phyloP scores from a whole-genome alignment of 2,888 invertebrate genomes.

The Cybosia mesomella region DNA sequence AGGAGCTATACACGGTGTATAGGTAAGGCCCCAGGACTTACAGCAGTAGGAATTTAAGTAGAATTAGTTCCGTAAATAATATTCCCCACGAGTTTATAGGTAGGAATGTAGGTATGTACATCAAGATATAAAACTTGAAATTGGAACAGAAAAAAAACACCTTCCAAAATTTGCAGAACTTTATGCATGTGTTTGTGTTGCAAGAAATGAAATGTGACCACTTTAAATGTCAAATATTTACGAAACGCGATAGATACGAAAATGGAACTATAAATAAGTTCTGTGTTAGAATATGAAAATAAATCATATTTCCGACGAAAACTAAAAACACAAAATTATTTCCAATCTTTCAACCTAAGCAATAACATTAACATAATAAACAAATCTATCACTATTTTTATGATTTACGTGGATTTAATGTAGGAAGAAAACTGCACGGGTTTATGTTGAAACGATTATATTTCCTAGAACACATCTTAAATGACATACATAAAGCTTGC shows the following conservation, averaged over 20 bases:
- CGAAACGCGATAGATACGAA: background rate
- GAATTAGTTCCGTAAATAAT: too few relatives aligned
- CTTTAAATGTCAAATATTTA: background rate
- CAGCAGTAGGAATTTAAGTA: too few relatives aligned
- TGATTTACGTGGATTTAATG: slow-evolving; percentile 39
- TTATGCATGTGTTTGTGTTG: background rate
- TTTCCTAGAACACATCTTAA: slow-evolving; percentile 49
- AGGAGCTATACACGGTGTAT: too few relatives aligned
- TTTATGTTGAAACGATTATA: slow-evolving; percentile 46
- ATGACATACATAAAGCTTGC: slow-evolving; percentile 47
- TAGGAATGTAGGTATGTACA: background rate
- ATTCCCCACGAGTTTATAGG: too few relatives aligned
- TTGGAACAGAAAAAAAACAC: background rate
- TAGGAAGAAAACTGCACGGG: slow-evolving; percentile 35
- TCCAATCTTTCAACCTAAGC: slow-evolving; percentile 27
- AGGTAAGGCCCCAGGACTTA: too few relatives aligned
- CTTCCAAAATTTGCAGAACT: too few relatives aligned
- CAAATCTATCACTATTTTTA: slow-evolving; percentile 46
- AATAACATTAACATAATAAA: slow-evolving; percentile 48
- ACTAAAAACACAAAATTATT: slow-evolving; percentile 19
- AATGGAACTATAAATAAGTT: slow-evolving; percentile 2
- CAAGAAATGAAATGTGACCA: background rate
- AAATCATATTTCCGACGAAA: slow-evolving; percentile 11
- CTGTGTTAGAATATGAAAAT: background rate
- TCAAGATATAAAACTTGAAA: background rate